Evolutionary conservation across 2,113 vertebrate species (phyloP).

Genomic region (mouse (Mus musculus)): GRCm39 chr9:62681001-62681500

Average conservation of each 20-base stretch:
- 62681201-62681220: not conserved
- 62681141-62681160: not conserved
- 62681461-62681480: conserved; percentile 87
- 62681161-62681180: not conserved
- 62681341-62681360: conserved; percentile 85
- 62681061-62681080: not conserved
- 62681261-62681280: not conserved
- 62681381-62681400: conserved; percentile 88
- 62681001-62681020: not conserved
- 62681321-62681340: not conserved
- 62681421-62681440: conserved; percentile 88
- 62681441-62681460: conserved; percentile 89
- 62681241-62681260: too few species aligned
- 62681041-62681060: not conserved
- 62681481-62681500: not conserved
- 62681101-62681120: not conserved
- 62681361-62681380: conserved; percentile 93
- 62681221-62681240: not conserved
- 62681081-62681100: not conserved
- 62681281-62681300: not conserved
- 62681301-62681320: fast-evolving
- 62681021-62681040: not conserved
- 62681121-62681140: not conserved
- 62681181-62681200: not conserved
- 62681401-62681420: conserved; percentile 89